A percentile compares a stretch with the other conserved stretches of the same genome.
These are phyloP conservation scores for Melanchra persicariae DNA, from an alignment of 2,888 invertebrate genomes.

Conservation along the genomic window DNA sequence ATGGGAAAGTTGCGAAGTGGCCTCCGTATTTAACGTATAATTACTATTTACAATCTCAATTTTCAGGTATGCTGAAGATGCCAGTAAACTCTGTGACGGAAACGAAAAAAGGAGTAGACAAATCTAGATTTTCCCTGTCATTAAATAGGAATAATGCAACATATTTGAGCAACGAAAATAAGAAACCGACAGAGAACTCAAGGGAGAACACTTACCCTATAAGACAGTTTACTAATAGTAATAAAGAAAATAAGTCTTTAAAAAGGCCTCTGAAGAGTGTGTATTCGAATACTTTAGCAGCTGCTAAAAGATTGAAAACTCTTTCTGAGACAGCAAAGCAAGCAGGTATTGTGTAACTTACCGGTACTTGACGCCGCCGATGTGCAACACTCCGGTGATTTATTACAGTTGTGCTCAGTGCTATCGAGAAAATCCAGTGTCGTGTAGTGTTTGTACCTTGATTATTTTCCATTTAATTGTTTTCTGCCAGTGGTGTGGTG, in stretches of 20 bases:
- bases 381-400: constrained; percentile 50
- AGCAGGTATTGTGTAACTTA: constrained; percentile 79
- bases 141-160: constrained; percentile 86
- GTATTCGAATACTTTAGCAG: constrained; percentile 83
- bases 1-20: constrained; percentile 79
- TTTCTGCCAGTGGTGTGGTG: constrained; percentile 16
- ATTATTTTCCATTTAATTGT: background rate
- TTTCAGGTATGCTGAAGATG: constrained; percentile 90
- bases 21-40: constrained; percentile 68
- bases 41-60: constrained; percentile 54
- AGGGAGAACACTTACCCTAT: constrained; percentile 75
- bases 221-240: constrained; percentile 71
- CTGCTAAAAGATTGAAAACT: constrained; percentile 86
- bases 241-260: constrained; percentile 86
- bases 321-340: constrained; percentile 77
- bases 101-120: constrained; percentile 86
- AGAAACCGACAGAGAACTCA: constrained; percentile 72
- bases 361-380: constrained; percentile 58
- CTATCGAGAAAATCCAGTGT: constrained; percentile 23
- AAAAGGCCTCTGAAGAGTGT: constrained; percentile 83
- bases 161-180: constrained; percentile 81
- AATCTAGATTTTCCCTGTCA: constrained; percentile 85
- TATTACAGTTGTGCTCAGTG: constrained; percentile 39
- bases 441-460: constrained; percentile 18
- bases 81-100: constrained; percentile 87